phyloP scores from a whole-genome alignment of 2,888 invertebrate genomes.

The Drosophila anomalata region DNA sequence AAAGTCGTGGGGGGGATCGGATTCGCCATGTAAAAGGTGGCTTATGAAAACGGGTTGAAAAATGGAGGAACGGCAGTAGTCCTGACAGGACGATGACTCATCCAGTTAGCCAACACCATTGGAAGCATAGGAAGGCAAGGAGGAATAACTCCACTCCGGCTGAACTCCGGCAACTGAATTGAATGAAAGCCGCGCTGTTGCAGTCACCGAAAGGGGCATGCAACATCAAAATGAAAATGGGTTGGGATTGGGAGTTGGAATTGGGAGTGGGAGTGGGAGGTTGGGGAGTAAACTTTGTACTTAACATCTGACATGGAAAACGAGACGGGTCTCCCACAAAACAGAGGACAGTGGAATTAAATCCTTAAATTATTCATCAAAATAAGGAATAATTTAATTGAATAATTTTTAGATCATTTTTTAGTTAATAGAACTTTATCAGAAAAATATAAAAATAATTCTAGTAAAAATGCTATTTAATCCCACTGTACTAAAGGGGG shows the following conservation, averaged over 20 bases:
- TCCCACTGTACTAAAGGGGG: slow-evolving; percentile 16
- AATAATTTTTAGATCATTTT: too few species aligned
- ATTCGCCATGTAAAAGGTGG: background rate
- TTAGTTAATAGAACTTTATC: too few species aligned
- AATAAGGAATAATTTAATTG: background rate
- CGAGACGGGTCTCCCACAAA: slow-evolving; percentile 7
- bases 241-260: background rate
- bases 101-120: slow-evolving; percentile 17
- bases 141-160: slow-evolving; percentile 49
- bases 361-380: background rate
- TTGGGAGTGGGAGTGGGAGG: slow-evolving; percentile 4
- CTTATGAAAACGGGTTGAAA: background rate
- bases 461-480: background rate
- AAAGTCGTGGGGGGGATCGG: background rate
- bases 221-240: too few species aligned
- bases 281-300: slow-evolving; percentile 30
- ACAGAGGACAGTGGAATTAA: background rate
- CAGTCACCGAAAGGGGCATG: slow-evolving; percentile 29
- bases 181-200: slow-evolving; percentile 24
- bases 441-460: background rate
- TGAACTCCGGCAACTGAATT: slow-evolving; percentile 28
- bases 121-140: slow-evolving; percentile 20
- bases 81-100: slow-evolving; percentile 60
- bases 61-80: background rate
- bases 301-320: slow-evolving; percentile 70